Evolutionary conservation across 1,140 invertebrate genomes (phyloP), one percentile per base, ranked within the genome.

Genomic region (Thereuonema tuberculata): DNA sequence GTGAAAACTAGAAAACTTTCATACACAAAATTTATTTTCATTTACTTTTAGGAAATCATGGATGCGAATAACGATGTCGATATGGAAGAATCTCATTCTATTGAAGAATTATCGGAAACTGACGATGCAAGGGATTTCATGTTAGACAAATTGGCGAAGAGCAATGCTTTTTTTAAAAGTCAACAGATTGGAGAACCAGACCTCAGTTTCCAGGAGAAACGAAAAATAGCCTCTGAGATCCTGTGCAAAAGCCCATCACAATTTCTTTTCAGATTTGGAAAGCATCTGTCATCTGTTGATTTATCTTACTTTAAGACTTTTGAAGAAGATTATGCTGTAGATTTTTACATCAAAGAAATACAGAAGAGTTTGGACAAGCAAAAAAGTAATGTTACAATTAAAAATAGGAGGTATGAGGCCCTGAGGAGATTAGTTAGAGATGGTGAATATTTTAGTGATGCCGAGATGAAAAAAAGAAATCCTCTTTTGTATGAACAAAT

Each of bases 401-500:
- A 83, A 71, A 93, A 94, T 72, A 76, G 88, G 64, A 76, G 92
- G 50, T 95, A 82, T 71, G 80, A 84, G 69, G 91, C 90, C 12
- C 74, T 95, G 67, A 81, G 87, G 64, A 76, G 81, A 66, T 70
- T 96, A 46, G 74, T 88, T 46, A 68, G 74, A 24, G 78, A 84
- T 60, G 78, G 84, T 43, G 76, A 80, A 25, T 95, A 95, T 73
- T 96, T 96, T 67, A 87, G 83, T 71, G 89, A 94, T 70, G 81
- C 80, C 60, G 87, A 92, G 78, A 96, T 96, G 91, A 90, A 90
- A 80, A 84, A 83, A 64, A 73, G 93, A 63, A 89, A 92, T 74
- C 92, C 92, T 0, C 76, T 89, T 56, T 70, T 95, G 0, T 96
- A 90, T 75, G 87, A 95, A 56, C 84, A 93, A 67, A 74, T 96